Conservation (phyloP, 2,888 invertebrate genomes). For the Allygus modestus region DNA sequence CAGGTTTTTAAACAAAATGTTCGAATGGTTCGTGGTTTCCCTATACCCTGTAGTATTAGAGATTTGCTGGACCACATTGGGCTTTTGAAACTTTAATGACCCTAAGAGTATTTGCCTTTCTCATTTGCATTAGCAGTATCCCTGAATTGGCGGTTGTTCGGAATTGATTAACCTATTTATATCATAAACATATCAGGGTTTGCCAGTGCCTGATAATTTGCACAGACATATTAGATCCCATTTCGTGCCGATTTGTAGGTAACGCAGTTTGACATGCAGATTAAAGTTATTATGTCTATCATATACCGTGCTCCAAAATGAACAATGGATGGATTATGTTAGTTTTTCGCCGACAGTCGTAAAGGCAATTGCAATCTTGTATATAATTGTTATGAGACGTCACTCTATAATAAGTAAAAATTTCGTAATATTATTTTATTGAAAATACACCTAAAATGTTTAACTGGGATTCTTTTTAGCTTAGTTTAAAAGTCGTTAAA, state of each 20-base stretch:
- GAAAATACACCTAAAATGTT: too few relatives aligned
- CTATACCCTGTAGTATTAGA: not conserved
- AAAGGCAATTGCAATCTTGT: not conserved
- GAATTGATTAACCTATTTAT: constrained; percentile 15
- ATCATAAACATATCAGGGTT: not conserved
- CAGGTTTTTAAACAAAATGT: too few relatives aligned
- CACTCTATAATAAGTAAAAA: too few relatives aligned
- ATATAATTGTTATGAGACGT: too few relatives aligned
- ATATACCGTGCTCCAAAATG: not conserved
- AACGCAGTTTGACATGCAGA: constrained; percentile 9
- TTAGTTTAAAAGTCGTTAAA: too few relatives aligned
- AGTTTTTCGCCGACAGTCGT: not conserved
- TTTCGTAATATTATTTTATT: too few relatives aligned
- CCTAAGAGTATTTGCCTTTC: constrained; percentile 9
- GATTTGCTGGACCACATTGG: constrained; percentile 1
- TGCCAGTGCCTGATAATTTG: not conserved
- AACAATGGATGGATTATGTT: not conserved
- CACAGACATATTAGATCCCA: not conserved
- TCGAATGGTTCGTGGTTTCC: not conserved
- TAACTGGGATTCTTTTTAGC: too few relatives aligned
- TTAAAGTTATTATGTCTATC: constrained; percentile 20
- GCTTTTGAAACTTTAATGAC: constrained; percentile 29
- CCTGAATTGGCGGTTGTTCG: not conserved
- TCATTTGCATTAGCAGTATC: constrained; percentile 2
- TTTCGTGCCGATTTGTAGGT: not conserved